Evolutionary conservation across 1,140 invertebrate genomes (phyloP), one percentile per base, ranked within the genome.

Genomic region (Daktulosphaira vitifoliae): DNA sequence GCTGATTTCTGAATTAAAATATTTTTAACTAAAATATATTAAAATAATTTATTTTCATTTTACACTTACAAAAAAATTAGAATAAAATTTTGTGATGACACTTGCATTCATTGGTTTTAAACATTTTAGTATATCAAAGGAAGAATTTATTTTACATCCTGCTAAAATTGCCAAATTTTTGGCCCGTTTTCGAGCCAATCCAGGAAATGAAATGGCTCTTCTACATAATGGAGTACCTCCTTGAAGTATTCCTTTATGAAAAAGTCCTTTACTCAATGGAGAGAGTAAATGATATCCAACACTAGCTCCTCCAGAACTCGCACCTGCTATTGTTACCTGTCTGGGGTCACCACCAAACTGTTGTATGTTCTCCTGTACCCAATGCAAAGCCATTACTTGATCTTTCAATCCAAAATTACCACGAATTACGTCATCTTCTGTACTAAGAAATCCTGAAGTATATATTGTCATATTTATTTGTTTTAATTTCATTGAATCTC

Each of bases 391-490:
- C 7, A 67, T 48, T 8, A 74, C 69, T 68, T 78, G 75, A 69
- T 81, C 79, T 59, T 71, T 70, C 53, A 79, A 48, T 3, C 75
- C 76, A 65, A 68, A 71, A 54, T 78, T 77, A 2, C 76, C 76
- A 1, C 72, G 64, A 2, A 69, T 67, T 33, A 38, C 44, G 1
- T 69, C 66, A 29, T 69, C 65, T 26, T 69, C 69, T 7, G 69
- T 68, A 44, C 68, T 69, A 13, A 74, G 53, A 54, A 72, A 75
- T 8, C 74, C 74, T 72, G 0, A 1, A 29, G 38, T n/a, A n/a
- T n/a, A n/a, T n/a, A n/a, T n/a, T n/a, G n/a, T n/a, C n/a, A n/a
- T n/a, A n/a, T n/a, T n/a, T n/a, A n/a, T n/a, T n/a, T n/a, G n/a
- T n/a, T n/a, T n/a, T n/a, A n/a, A n/a, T n/a, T n/a, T n/a, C n/a